phyloP scores from a whole-genome alignment of 2,888 invertebrate genomes.

The Zhuqinia jingwanae region DNA sequence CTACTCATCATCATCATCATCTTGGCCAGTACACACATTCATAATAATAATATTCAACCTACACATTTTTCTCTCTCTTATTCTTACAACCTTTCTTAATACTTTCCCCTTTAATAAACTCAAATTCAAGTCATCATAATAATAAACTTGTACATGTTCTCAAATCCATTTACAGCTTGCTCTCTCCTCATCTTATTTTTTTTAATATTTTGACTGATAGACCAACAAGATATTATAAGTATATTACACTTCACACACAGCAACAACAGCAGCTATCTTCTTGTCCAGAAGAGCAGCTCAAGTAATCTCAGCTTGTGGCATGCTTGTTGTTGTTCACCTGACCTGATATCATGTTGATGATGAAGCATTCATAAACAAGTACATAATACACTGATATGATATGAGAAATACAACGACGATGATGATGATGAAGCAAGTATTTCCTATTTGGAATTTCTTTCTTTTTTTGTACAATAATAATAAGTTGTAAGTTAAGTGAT shows the following conservation, averaged over 20 bases:
- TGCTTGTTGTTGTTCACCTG: slow-evolving; percentile 22
- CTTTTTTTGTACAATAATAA: neutral
- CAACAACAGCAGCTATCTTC: too few relatives aligned
- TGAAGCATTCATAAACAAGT: neutral
- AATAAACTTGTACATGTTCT: slow-evolving; percentile 59
- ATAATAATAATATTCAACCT: too few relatives aligned
- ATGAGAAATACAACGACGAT: too few relatives aligned
- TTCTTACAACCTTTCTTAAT: slow-evolving; percentile 46
- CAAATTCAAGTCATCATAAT: slow-evolving; percentile 47
- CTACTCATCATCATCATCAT: too few relatives aligned
- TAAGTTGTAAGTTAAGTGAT: too few relatives aligned
- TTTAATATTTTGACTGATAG: slow-evolving; percentile 42
- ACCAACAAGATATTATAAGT: neutral
- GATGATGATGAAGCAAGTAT: slow-evolving; percentile 29
- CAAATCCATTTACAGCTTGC: slow-evolving; percentile 35
- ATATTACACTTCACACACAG: neutral
- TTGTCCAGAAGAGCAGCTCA: slow-evolving; percentile 1
- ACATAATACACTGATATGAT: too few relatives aligned
- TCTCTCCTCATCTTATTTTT: neutral
- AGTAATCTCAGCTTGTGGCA: slow-evolving; percentile 66
- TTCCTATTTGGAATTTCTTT: neutral
- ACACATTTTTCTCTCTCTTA: slow-evolving; percentile 12
- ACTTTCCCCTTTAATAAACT: slow-evolving; percentile 57
- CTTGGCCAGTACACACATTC: too few relatives aligned
- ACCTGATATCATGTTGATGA: neutral